Conservation (phyloP, 2,113 vertebrate species). For the Neolamprologus devosi region DNA sequence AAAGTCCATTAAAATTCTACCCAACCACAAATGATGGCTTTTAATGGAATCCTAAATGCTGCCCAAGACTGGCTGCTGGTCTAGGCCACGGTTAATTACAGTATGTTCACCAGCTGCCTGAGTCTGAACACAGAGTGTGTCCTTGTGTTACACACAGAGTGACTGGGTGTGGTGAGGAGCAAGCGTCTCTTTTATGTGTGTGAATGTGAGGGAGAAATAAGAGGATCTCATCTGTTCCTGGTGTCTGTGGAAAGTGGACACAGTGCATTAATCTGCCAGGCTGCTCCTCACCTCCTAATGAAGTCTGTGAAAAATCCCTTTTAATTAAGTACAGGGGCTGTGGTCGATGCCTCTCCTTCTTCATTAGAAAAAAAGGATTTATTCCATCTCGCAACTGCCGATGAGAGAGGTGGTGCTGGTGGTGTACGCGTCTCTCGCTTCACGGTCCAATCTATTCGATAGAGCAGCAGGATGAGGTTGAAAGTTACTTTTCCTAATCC, state of each 20-base stretch:
- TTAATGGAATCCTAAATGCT: slow-evolving; percentile 61
- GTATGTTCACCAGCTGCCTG: slow-evolving; percentile 50
- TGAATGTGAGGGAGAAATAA: slow-evolving; percentile 1
- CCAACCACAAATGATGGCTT: slow-evolving; percentile 47
- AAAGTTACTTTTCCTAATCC: slow-evolving; percentile 53
- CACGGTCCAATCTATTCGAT: slow-evolving; percentile 30
- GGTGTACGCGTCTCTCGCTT: slow-evolving; percentile 37
- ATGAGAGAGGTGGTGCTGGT: slow-evolving; percentile 39
- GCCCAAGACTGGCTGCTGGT: slow-evolving; percentile 40
- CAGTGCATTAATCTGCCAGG: slow-evolving; percentile 65
- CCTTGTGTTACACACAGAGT: not conserved
- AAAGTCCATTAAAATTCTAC: slow-evolving; percentile 39
- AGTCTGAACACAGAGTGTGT: not conserved
- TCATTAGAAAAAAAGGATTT: slow-evolving; percentile 61
- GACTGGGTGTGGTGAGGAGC: slow-evolving; percentile 5
- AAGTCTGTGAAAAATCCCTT: slow-evolving; percentile 74
- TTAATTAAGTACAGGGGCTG: slow-evolving; percentile 69
- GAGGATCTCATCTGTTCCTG: slow-evolving; percentile 47
- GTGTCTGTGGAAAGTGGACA: slow-evolving; percentile 60
- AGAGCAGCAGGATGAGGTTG: slow-evolving; percentile 6
- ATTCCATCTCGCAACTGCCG: slow-evolving; percentile 42
- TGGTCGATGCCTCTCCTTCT: slow-evolving; percentile 65
- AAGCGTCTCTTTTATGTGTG: not conserved
- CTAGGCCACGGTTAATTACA: slow-evolving; percentile 57
- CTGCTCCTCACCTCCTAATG: slow-evolving; percentile 65